Base-by-base conservation (phyloP, 2,888 invertebrate genomes). In the Netelia melanura region DNA sequence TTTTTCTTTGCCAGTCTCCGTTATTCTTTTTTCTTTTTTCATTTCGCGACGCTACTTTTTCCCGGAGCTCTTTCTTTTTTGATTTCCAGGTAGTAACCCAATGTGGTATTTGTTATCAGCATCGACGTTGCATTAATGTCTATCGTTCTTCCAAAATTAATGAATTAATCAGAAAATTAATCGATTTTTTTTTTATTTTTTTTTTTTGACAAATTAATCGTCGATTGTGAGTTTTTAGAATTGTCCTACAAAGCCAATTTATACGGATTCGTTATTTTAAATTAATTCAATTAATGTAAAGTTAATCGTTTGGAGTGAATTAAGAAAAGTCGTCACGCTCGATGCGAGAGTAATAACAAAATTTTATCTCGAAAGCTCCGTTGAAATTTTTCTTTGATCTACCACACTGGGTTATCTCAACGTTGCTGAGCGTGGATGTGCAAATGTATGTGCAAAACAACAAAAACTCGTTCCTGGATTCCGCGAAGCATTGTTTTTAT, bases 401-500 rank as follows among this genome's bases (percentile, higher is more conserved):
- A 89, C 87, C 88, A 90, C 89, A 89, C 85, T 89, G 89, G 88
- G 87, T 85, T 86, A 84, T 76, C 84, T 58, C 70, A 17, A 23
- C 17, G 30, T 25, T 14, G 74, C 9, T 30, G 3, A 62, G 62
- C 62, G 58, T 56, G 23, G 43, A n/a, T 56, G 76, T 43, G 65
- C 65, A 65, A 44, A 67, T 9, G 23, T 67, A 23, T 48, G 38
- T 48, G 38, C 8, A 38, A 62, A 61, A 70, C 80, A 72, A 25
- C 43, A 56, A 65, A 30, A 62, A 56, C 9, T 30, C 54, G 68
- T 14, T 17, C 61, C 14, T 54, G 61, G 81, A 83, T 83, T 82
- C 87, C 81, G 86, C 81, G 9, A 87, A 88, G 86, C 86, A 43
- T 58, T 30, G 54, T 75, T 23, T 65, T 65, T 25, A 9, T 65